These are phyloP conservation scores for Antitype chi DNA, from an alignment of 2,888 invertebrate genomes.

Conservation along the genomic window DNA sequence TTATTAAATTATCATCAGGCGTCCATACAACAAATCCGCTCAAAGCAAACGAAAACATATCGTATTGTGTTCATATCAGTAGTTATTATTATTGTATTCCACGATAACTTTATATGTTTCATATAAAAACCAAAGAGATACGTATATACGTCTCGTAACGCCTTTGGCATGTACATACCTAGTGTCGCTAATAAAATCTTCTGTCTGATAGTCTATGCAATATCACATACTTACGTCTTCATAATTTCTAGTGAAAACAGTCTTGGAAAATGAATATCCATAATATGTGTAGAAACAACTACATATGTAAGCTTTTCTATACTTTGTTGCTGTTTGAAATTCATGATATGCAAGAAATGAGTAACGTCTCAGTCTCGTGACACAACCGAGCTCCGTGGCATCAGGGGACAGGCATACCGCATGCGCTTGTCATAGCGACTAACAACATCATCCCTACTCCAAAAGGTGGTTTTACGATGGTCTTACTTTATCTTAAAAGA, in stretches of 20 bases:
- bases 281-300: neutral
- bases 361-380: slow-evolving; percentile 25
- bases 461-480: neutral
- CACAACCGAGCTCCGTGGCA: neutral
- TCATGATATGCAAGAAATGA: slow-evolving; percentile 22
- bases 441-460: neutral
- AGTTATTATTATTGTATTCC: slow-evolving; percentile 33
- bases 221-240: neutral
- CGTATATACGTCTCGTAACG: slow-evolving; percentile 9
- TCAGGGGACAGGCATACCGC: neutral
- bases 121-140: slow-evolving; percentile 33
- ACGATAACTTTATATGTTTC: slow-evolving; percentile 13
- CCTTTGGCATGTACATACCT: slow-evolving; percentile 18
- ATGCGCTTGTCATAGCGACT: neutral
- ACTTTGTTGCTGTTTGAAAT: slow-evolving; percentile 6
- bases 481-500: neutral
- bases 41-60: slow-evolving; percentile 14
- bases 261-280: neutral
- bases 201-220: neutral
- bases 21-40: slow-evolving; percentile 21
- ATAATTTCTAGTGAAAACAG: neutral
- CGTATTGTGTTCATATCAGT: slow-evolving; percentile 23
- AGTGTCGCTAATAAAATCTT: slow-evolving; percentile 14
- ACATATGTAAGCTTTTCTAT: neutral
- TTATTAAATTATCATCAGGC: slow-evolving; percentile 55